Percentiles rank a stretch among this genome's conserved stretches.
phyloP scores from a whole-genome alignment of 2,113 vertebrate species.

The Myanophis thanlyinensis region DNA sequence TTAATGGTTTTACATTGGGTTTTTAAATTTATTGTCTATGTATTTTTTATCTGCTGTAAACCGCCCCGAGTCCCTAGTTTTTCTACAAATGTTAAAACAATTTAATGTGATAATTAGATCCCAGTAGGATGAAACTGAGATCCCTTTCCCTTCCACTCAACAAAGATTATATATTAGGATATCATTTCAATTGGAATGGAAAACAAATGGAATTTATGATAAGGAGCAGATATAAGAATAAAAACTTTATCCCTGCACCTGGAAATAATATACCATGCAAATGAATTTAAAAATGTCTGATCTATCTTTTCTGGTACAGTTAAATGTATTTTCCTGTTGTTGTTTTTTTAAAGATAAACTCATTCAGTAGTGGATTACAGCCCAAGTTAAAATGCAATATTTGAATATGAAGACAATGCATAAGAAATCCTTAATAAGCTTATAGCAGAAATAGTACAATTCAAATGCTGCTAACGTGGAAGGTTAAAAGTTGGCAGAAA shows the following conservation, averaged over 20 bases:
- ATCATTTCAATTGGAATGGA: constrained; percentile 54
- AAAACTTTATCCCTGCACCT: constrained; percentile 62
- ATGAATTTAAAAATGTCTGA: constrained; percentile 62
- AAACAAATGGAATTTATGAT: constrained; percentile 71
- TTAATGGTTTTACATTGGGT: no score
- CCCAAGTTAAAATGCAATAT: constrained; percentile 26
- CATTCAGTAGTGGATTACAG: constrained; percentile 17
- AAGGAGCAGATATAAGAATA: constrained; percentile 59
- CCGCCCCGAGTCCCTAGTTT: no score
- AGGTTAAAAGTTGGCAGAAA: background rate
- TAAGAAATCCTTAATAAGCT: constrained; percentile 5
- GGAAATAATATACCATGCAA: constrained; percentile 62
- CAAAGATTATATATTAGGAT: constrained; percentile 60
- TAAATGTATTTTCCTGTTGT: constrained; percentile 44
- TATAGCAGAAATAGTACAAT: background rate
- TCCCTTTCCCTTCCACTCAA: constrained; percentile 36
- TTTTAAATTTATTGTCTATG: no score
- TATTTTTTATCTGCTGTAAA: no score
- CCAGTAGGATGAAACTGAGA: constrained; percentile 61
- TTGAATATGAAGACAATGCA: background rate
- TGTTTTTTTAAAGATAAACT: background rate
- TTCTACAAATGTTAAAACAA: constrained; percentile 61
- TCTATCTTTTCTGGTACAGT: constrained; percentile 51
- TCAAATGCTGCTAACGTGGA: constrained; percentile 16
- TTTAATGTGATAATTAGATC: constrained; percentile 75